A percentile compares a stretch with the other conserved stretches of the same genome.
These are phyloP conservation scores for Paralichthys olivaceus DNA, from an alignment of 2,113 vertebrate species.

Conservation along the genomic window DNA sequence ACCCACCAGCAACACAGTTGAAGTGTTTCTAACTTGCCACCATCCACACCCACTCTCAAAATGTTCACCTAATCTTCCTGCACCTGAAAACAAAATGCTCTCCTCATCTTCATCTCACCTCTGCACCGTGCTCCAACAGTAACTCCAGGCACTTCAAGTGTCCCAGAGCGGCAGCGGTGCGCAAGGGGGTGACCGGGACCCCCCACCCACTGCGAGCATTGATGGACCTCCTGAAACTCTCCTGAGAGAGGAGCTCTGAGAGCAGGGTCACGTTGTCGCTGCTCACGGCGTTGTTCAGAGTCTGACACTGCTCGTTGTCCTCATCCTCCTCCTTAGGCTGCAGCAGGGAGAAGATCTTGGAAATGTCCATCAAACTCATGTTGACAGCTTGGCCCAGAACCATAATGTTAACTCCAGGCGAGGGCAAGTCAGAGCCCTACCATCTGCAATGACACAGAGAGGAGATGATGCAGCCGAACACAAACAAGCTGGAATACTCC, in stretches of 20 bases:
- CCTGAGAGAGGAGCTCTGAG: constrained; percentile 84
- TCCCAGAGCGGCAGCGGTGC: constrained; percentile 88
- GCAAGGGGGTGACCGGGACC: constrained; percentile 88
- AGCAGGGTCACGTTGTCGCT: constrained; percentile 83
- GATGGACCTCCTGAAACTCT: constrained; percentile 85
- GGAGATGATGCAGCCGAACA: neutral
- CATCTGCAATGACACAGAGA: constrained; percentile 60
- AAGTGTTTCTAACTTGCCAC: neutral
- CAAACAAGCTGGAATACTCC: constrained; percentile 4
- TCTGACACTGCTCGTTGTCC: constrained; percentile 79
- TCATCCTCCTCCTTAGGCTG: constrained; percentile 86
- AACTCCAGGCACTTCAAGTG: constrained; percentile 85
- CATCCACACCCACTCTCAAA: constrained; percentile 1
- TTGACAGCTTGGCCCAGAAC: constrained; percentile 65
- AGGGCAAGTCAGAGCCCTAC: constrained; percentile 47
- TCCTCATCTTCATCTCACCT: constrained; percentile 68
- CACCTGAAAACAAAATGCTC: neutral
- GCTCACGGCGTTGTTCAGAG: constrained; percentile 85
- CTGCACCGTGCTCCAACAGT: constrained; percentile 88
- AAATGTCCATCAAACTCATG: constrained; percentile 94
- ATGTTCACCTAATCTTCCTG: neutral
- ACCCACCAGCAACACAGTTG: constrained; percentile 9
- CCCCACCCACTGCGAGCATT: constrained; percentile 92
- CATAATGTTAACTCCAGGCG: constrained; percentile 65
- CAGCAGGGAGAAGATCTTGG: constrained; percentile 94